These are phyloP conservation scores for Eurystomus gularis DNA, from an alignment of 2,113 vertebrate species.

Conservation along the genomic window DNA sequence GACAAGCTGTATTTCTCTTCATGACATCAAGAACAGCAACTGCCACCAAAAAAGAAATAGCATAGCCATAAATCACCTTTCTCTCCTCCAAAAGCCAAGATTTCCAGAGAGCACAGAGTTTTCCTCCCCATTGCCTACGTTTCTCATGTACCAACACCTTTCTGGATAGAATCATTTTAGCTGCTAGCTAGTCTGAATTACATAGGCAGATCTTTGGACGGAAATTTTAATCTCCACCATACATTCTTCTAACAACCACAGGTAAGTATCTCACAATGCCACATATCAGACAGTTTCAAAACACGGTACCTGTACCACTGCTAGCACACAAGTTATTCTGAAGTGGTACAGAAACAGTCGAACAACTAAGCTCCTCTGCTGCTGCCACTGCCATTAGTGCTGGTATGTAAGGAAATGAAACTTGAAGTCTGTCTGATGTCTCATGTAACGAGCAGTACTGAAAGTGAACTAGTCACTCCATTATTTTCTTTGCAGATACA, in stretches of 20 bases:
- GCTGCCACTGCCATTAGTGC: neutral
- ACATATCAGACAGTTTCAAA: neutral
- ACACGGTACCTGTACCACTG: neutral
- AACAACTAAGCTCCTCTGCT: neutral
- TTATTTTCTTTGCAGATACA: neutral
- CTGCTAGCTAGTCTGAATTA: neutral
- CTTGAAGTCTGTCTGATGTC: neutral
- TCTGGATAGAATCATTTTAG: neutral
- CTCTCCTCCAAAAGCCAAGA: neutral
- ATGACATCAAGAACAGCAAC: neutral
- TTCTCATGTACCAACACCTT: neutral
- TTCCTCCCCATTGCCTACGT: neutral
- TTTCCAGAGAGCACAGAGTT: neutral
- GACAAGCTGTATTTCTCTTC: neutral
- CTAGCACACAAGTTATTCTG: neutral
- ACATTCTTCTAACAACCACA: neutral
- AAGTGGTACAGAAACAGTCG: neutral
- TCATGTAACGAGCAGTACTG: neutral
- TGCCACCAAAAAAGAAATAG: neutral
- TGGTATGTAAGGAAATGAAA: fast-evolving
- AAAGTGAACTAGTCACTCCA: neutral
- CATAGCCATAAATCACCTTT: neutral
- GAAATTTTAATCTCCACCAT: neutral
- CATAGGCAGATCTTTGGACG: neutral
- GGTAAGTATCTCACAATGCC: neutral